Base-by-base conservation (phyloP, 2,113 vertebrate species). In the Athene noctua region DNA sequence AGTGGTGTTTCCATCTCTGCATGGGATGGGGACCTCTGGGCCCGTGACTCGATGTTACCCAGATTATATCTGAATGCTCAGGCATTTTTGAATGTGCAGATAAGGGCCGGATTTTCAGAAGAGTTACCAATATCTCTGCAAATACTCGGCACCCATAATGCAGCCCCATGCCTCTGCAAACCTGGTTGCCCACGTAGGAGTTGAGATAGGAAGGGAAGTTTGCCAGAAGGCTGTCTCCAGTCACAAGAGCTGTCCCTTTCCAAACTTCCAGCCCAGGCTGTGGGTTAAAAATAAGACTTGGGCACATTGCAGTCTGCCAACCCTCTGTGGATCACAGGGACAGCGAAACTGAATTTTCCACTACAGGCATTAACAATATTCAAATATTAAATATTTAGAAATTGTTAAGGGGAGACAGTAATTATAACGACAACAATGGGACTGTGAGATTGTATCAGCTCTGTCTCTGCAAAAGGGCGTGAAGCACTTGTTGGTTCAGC, bases 1-100 rank as follows among this genome's bases (percentile, higher is more conserved):
- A 3, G 42, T 1, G n/a, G 4, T 23, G 55, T 38, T 75, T 59
- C 42, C 63, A 14, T 6, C 38, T 61, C 77, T 3, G 1, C 0
- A 1, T 44, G 72, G 68, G 25, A 84, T 58, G 54, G 30, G 46
- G 11, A 54, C 9, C 42, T 59, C 38, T 4, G 4, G 30, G 29
- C 10, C 29, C 0, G 0, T 52, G 34, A n/a, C 9, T 49, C 13
- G 1, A 6, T 2, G 0, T 10, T 23, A 21, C 19, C 19, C 46
- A 67, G 38, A 22, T 51, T 44, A 62, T 55, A 74, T 70, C 62
- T 72, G 25, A 82, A 26, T 2, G 30, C 34, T 59, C 47, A 13
- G 29, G 26, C 12, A 0, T 19, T 87, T 78, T 32, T 68, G 29
- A 72, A 77, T 3, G 32, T 0, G 5, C 46, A 74, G 63, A 38